Evolutionary conservation across 2,888 invertebrate genomes (phyloP).

Genomic region (Cremastinae sp.): DNA sequence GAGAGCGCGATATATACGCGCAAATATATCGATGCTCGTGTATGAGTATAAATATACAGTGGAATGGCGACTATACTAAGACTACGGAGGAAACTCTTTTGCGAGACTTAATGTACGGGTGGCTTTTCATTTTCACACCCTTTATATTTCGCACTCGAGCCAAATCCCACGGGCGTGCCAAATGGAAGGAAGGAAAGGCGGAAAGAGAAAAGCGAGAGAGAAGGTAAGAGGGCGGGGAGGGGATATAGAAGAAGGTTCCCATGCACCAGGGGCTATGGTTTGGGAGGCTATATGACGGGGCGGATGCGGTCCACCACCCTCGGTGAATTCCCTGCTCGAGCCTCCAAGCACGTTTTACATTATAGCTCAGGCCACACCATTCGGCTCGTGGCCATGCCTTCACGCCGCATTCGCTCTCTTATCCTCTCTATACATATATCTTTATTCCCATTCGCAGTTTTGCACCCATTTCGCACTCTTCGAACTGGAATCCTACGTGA

Average conservation of each 20-base stretch:
- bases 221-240: slow-evolving; percentile 22
- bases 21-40: neutral
- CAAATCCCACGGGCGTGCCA: slow-evolving; percentile 41
- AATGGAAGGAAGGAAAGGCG: slow-evolving; percentile 30
- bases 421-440: slow-evolving; percentile 52
- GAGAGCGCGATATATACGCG: slow-evolving; percentile 29
- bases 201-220: slow-evolving; percentile 24
- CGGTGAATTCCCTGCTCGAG: slow-evolving; percentile 70
- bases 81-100: slow-evolving; percentile 45
- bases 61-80: slow-evolving; percentile 45
- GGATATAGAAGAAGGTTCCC: slow-evolving; percentile 16
- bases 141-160: slow-evolving; percentile 46
- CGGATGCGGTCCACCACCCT: slow-evolving; percentile 63
- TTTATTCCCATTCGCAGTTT: slow-evolving; percentile 58
- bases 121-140: slow-evolving; percentile 61
- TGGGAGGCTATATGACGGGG: slow-evolving; percentile 52
- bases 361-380: slow-evolving; percentile 68
- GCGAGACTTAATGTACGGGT: slow-evolving; percentile 57
- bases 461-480: slow-evolving; percentile 60
- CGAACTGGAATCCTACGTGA: slow-evolving; percentile 35
- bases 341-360: slow-evolving; percentile 74
- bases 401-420: slow-evolving; percentile 54
- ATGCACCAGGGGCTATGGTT: slow-evolving; percentile 23
- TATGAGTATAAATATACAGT: slow-evolving; percentile 1
- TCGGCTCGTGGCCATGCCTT: slow-evolving; percentile 54